Base-by-base conservation (phyloP, 2,113 vertebrate species). In the Oryzias melastigma region DNA sequence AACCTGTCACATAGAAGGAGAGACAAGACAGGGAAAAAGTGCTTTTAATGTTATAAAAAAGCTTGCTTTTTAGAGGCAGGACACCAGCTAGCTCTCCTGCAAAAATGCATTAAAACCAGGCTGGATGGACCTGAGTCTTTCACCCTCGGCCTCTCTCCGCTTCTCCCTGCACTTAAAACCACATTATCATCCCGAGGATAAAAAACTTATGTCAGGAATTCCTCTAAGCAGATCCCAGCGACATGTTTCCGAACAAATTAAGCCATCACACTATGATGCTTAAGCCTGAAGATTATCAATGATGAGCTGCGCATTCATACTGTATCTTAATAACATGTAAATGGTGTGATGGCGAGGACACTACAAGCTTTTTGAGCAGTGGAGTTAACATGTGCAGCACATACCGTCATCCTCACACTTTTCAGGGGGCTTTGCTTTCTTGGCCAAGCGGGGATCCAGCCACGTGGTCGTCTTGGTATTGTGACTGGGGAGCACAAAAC, bases 381-480 rank as follows among this genome's bases (percentile, higher is more conserved):
- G 27, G 27, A 7, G 27, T 29, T 29, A 29, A 29, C 35, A 35
- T 12, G 8, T 35, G 35, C 77, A 27, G 40, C 14, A 63, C 61
- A 14, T 82, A 99, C 97, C 97, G 91, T 95, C 97, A 68, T 99
- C 95, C 78, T 97, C 95, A 79, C 97, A 99, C 66, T 98, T 98
- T 89, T 99, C 97, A 1, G 96, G 95, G 67, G 97, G 95, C 90
- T 99, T 99, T 41, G 96, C 95, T 91, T 97, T 98, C 90, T 96
- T 98, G 44, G 96, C 96, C 77, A 98, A 91, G 47, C 97, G 94
- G 4, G 97, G 97, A 85, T 99, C 97, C 82, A 99, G 82, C 97
- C 97, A 99, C 0, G 97, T 98, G 41, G 97, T 99, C 8, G 95
- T 98, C 92, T 99, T 98, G 62, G 94, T 95, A 84, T 99, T 98